Evolutionary conservation across 2,888 invertebrate genomes (phyloP).

Genomic region (Nipponacmea schrenckii): DNA sequence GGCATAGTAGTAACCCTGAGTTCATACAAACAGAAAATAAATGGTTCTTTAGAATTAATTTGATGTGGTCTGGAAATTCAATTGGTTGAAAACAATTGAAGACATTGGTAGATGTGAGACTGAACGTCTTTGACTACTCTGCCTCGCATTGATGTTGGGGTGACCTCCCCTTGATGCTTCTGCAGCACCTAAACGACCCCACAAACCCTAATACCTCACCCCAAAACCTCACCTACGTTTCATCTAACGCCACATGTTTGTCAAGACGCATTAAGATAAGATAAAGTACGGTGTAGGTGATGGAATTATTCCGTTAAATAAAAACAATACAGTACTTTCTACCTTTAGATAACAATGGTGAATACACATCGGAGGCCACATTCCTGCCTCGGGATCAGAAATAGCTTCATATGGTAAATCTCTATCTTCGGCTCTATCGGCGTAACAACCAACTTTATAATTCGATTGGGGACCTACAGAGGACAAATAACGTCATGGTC

Average conservation of each 20-base stretch:
- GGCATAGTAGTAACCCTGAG: conserved; percentile 66
- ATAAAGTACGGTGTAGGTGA: no score
- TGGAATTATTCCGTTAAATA: not conserved
- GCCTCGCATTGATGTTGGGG: no score
- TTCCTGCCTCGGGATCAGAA: conserved; percentile 44
- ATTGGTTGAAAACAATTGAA: not conserved
- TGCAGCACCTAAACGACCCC: no score
- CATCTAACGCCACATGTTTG: no score
- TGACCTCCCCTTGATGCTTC: no score
- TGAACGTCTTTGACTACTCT: no score
- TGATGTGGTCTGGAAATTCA: no score
- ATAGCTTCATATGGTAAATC: conserved; percentile 51
- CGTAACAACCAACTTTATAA: conserved; percentile 50
- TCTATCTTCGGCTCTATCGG: conserved; percentile 40
- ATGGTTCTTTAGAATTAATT: no score
- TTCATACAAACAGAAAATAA: not conserved
- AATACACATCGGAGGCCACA: conserved; percentile 55
- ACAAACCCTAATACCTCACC: no score
- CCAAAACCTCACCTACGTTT: no score
- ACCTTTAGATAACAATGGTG: conserved; percentile 47
- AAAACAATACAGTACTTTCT: not conserved
- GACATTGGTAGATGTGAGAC: no score
- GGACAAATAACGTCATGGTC: not conserved
- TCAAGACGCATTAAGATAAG: no score
- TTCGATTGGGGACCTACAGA: conserved; percentile 43